phyloP scores from a whole-genome alignment of 2,888 invertebrate genomes.

The Drosophila merina region DNA sequence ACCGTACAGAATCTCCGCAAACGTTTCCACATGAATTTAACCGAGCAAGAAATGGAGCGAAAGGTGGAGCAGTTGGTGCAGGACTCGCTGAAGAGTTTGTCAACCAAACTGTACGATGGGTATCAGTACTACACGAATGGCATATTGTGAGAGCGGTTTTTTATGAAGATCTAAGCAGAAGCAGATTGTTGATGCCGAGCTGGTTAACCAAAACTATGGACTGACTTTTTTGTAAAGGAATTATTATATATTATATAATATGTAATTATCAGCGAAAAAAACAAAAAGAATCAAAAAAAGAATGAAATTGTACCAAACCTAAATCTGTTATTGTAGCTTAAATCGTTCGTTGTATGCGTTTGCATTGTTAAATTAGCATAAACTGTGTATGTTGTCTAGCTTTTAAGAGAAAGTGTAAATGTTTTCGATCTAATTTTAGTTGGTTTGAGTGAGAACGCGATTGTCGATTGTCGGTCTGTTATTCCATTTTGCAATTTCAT shows the following conservation, averaged over 20 bases:
- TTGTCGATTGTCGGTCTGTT: conserved; percentile 31
- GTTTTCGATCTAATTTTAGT: conserved; percentile 60
- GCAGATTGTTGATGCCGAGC: conserved; percentile 39
- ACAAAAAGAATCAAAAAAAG: conserved; percentile 19
- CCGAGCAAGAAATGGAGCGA: conserved; percentile 96
- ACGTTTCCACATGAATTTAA: conserved; percentile 96
- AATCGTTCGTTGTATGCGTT: conserved; percentile 56
- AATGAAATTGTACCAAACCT: conserved; percentile 56
- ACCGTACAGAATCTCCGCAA: conserved; percentile 96
- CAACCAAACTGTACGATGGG: conserved; percentile 98
- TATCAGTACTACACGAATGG: conserved; percentile 99
- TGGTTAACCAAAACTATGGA: conserved; percentile 72
- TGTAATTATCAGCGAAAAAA: conserved; percentile 44
- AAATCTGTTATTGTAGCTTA: conserved; percentile 70
- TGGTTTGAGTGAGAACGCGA: conserved; percentile 31
- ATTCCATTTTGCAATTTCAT: conserved; percentile 55
- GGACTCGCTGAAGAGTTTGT: conserved; percentile 96
- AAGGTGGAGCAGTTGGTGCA: conserved; percentile 97
- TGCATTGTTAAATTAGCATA: conserved; percentile 67
- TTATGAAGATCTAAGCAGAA: conserved; percentile 83
- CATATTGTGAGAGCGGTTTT: conserved; percentile 87
- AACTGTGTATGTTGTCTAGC: conserved; percentile 71
- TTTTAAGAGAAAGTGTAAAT: conserved; percentile 68
- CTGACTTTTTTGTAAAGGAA: conserved; percentile 65
- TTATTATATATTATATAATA: conserved; percentile 53